Evolutionary conservation across 2,113 vertebrate genomes (phyloP).

Genomic region (Progne subis): DNA sequence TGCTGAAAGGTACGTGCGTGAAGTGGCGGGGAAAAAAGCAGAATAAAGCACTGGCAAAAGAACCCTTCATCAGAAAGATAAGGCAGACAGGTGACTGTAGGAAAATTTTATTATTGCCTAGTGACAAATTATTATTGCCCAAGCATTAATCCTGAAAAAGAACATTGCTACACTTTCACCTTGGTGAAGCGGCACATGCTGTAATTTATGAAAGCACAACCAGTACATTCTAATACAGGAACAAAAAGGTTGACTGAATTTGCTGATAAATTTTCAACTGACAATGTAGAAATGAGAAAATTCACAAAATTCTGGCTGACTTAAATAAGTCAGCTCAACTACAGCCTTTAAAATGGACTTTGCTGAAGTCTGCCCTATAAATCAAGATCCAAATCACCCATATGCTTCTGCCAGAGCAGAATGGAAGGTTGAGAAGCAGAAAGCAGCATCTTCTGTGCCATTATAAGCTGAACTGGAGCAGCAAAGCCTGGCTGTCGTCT

Average conservation of each 20-base stretch:
- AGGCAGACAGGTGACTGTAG: background rate
- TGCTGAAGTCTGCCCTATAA: background rate
- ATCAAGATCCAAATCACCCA: background rate
- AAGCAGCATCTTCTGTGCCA: background rate
- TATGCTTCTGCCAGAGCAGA: background rate
- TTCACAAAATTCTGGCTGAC: background rate
- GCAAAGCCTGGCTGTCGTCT: background rate
- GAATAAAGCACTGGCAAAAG: background rate
- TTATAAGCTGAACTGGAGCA: background rate
- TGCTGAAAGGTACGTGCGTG: background rate
- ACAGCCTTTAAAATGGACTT: background rate
- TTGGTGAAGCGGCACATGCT: background rate
- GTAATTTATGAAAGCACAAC: background rate
- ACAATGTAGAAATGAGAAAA: background rate
- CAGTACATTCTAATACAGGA: background rate
- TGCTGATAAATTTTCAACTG: background rate
- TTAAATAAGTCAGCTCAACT: background rate
- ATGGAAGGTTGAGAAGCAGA: background rate
- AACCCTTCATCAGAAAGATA: background rate
- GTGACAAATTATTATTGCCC: background rate
- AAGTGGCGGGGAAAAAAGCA: background rate
- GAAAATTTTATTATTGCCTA: background rate
- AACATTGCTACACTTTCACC: background rate
- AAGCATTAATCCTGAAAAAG: background rate
- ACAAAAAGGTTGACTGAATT: background rate